Conservation (phyloP, 2,797 vertebrate species). For the Sylvia borin region DNA sequence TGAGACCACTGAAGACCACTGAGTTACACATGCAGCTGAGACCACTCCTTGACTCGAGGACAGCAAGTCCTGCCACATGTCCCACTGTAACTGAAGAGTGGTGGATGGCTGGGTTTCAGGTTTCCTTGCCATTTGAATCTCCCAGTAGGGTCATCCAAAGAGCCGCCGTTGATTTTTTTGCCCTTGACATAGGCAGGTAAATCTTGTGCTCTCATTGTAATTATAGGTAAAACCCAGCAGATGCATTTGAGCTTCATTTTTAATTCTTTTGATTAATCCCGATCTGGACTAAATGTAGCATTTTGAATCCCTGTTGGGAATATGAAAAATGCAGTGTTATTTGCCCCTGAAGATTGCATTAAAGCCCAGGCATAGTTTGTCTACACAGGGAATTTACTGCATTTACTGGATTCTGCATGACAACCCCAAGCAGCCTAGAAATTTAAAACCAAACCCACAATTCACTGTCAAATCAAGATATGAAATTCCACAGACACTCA, state of each 20-base stretch:
- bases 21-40: background rate
- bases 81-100: background rate
- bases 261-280: background rate
- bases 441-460: background rate
- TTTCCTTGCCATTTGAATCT: slow-evolving; percentile 26
- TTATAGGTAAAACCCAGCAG: background rate
- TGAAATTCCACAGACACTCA: background rate
- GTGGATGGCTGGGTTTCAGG: background rate
- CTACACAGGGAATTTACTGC: background rate
- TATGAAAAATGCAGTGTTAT: background rate
- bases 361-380: background rate
- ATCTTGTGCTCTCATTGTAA: background rate
- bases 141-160: slow-evolving; percentile 3
- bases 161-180: background rate
- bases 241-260: background rate
- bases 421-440: background rate
- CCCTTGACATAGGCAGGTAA: background rate
- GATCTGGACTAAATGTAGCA: background rate
- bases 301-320: background rate
- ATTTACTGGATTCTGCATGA: background rate
- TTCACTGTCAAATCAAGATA: background rate
- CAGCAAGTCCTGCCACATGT: background rate
- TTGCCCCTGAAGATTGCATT: background rate
- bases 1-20: background rate
- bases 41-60: background rate